A percentile compares a stretch with the other conserved stretches of the same genome.
Evolutionary conservation across 2,888 invertebrate genomes (phyloP).

Genomic region (Cephonodes hylas): DNA sequence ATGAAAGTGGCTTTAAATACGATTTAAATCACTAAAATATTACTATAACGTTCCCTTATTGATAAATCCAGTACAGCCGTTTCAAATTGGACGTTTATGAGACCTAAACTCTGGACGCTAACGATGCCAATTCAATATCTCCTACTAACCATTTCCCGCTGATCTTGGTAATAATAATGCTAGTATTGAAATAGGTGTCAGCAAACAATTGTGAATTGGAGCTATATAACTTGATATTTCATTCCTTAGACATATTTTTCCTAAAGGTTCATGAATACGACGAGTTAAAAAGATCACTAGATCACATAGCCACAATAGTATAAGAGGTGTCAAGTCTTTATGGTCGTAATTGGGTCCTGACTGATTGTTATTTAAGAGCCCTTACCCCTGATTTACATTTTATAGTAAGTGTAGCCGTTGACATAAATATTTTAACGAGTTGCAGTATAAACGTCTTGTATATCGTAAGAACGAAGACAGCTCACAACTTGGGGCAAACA

Average conservation of each 20-base stretch:
- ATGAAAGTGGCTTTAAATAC: no score
- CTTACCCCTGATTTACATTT: not conserved
- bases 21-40: not conserved
- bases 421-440: not conserved
- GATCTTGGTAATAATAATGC: not conserved
- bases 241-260: not conserved
- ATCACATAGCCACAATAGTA: not conserved
- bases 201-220: not conserved
- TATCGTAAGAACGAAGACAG: no score
- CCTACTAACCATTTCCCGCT: not conserved
- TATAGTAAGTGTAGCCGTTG: not conserved
- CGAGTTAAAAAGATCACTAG: not conserved
- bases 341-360: not conserved
- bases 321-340: not conserved
- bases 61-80: constrained; percentile 14
- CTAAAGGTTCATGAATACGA: not conserved
- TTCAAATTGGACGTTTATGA: constrained; percentile 33
- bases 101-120: constrained; percentile 2
- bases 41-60: not conserved
- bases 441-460: not conserved
- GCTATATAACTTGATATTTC: not conserved
- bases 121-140: constrained; percentile 4
- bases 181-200: not conserved
- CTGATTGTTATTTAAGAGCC: not conserved
- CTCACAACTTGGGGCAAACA: no score